Base-by-base conservation (phyloP, 2,888 invertebrate genomes). In the Linnaemya vulpina region DNA sequence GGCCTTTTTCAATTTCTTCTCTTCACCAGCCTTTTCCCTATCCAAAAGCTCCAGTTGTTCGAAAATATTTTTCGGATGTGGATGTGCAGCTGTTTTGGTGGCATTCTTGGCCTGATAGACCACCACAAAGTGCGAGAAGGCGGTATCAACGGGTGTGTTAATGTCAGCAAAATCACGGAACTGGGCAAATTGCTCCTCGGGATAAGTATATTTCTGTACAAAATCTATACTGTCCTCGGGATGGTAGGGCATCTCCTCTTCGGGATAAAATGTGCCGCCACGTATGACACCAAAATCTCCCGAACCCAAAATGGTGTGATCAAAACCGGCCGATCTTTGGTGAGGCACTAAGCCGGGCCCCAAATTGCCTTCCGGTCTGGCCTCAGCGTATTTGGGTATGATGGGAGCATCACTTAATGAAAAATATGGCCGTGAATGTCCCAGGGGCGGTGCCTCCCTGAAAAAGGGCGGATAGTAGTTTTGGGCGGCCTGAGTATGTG, bases 141-240 rank as follows among this genome's bases (percentile, higher is more conserved):
- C 96, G 1, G 95, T 94, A 89, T 96, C 96, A 0, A 96, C 94
- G 0, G 97, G 96, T 3, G 96, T 95, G 86, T 97, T 97, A 75
- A 97, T 97, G 89, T 97, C 97, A 0, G 97, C 97, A 89, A 97
- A 97, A 90, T 97, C 97, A 89, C 96, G 94, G 93, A 97, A 97
- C 90, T 97, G 97, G 5, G 97, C 96, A 89, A 97, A 97, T 89
- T 97, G 97, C 89, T 97, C 97, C 80, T 95, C 95, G 35, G 96
- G 95, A 87, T 96, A 95, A 70, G 96, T 96, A 5, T 95, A 95
- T 89, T 95, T 94, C 77, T 92, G 91, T 89, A 92, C 87, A 40
- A 94, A 93, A 60, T 94, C 94, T 85, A 93, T 94, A 67, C 91
- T 91, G 63, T 93, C 92, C 46, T 93, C 93, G 1, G 93, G 93